These are phyloP conservation scores for Sylvilagus floridanus DNA, from an alignment of 2,797 vertebrate genomes.

Conservation along the genomic window DNA sequence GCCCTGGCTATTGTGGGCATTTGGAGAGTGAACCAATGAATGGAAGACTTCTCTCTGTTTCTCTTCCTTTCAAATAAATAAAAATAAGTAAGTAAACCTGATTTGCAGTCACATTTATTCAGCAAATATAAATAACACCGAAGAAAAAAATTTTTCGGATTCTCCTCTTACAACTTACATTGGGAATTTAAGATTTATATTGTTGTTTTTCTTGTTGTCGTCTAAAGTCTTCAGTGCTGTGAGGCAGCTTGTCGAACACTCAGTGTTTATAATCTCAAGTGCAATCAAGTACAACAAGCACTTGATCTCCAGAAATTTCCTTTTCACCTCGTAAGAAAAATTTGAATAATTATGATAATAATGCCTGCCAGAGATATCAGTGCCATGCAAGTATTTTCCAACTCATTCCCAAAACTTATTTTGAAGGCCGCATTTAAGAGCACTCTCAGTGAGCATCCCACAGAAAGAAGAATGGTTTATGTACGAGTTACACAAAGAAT, in stretches of 20 bases:
- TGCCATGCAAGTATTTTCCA: neutral
- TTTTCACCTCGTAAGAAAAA: neutral
- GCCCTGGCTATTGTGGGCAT: too few species aligned
- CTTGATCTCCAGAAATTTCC: neutral
- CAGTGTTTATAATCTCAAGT: neutral
- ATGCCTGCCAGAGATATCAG: neutral
- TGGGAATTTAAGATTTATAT: neutral
- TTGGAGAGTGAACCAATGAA: too few species aligned
- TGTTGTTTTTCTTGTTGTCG: neutral
- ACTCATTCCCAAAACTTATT: neutral
- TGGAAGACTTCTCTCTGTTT: too few species aligned
- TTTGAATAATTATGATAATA: neutral
- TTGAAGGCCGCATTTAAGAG: neutral
- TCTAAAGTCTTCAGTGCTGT: neutral
- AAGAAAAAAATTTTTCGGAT: neutral
- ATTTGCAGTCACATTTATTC: neutral
- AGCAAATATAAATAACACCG: neutral
- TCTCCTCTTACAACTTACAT: neutral
- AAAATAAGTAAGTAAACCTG: neutral
- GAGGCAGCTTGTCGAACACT: neutral
- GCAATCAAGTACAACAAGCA: neutral
- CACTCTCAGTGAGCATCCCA: neutral
- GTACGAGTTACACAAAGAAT: neutral
- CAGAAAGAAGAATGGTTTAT: neutral
- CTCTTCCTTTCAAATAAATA: too few species aligned